These are phyloP conservation scores for Pipistrellus kuhlii DNA, from an alignment of 2,797 vertebrate genomes.

Conservation along the genomic window DNA sequence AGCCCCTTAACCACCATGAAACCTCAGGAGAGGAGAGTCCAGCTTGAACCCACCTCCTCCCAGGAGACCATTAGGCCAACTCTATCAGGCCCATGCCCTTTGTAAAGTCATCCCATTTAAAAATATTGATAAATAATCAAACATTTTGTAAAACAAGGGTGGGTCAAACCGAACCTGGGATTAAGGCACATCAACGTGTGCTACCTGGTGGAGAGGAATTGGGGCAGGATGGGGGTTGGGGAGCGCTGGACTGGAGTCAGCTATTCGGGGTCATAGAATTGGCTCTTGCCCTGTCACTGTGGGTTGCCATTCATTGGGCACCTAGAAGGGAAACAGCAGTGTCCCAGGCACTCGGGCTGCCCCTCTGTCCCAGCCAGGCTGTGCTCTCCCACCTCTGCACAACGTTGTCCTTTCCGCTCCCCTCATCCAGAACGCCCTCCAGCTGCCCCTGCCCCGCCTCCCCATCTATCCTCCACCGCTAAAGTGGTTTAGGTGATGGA, in stretches of 20 bases:
- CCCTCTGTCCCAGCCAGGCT: background rate
- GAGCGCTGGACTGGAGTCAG: fast-evolving
- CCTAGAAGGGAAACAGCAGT: background rate
- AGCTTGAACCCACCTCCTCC: background rate
- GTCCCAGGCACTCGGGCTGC: background rate
- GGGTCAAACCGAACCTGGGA: background rate
- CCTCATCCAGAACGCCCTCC: background rate
- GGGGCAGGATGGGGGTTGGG: fast-evolving
- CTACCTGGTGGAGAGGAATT: background rate
- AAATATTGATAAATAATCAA: background rate
- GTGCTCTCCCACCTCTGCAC: background rate
- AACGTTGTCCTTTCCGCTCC: background rate
- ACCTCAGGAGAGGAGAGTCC: background rate
- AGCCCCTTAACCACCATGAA: background rate
- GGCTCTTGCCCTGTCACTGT: background rate
- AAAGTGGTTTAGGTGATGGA: background rate
- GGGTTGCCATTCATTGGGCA: background rate
- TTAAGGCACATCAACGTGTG: background rate
- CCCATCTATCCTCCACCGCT: background rate
- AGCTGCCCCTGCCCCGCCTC: too few relatives aligned
- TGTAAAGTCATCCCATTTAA: background rate
- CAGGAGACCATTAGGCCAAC: background rate
- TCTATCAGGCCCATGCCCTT: background rate
- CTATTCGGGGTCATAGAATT: too few relatives aligned
- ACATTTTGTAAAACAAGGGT: background rate